A percentile compares a stretch with the other conserved stretches of the same genome.
These are phyloP conservation scores for Ranitomeya variabilis DNA, from an alignment of 2,113 vertebrate genomes.

Conservation along the genomic window DNA sequence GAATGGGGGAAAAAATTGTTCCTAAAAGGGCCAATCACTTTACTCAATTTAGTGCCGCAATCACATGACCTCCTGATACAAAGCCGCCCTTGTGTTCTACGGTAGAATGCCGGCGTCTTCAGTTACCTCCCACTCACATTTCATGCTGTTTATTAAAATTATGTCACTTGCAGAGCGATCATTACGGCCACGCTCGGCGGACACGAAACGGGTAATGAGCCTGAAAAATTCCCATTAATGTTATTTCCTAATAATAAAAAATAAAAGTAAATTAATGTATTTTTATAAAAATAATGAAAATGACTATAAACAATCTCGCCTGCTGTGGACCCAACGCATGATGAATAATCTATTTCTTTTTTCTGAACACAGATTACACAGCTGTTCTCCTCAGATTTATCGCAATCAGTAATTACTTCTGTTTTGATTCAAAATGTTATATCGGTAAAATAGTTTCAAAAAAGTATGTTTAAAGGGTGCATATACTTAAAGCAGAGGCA, in stretches of 20 bases:
- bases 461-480: no score
- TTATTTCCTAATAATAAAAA: constrained; percentile 8
- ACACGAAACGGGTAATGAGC: constrained; percentile 41
- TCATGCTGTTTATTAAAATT: constrained; percentile 37
- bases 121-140: constrained; percentile 1
- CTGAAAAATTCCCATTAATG: constrained; percentile 39
- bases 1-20: constrained; percentile 1
- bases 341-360: neutral
- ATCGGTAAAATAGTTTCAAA: no score
- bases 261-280: constrained; percentile 18
- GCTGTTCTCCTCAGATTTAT: neutral
- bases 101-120: neutral
- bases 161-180: constrained; percentile 2
- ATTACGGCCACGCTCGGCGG: constrained; percentile 4
- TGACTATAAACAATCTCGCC: constrained; percentile 13
- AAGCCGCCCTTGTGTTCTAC: neutral
- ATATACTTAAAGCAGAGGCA: no score
- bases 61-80: constrained; percentile 8
- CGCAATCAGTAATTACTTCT: neutral
- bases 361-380: neutral
- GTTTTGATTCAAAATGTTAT: neutral
- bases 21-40: constrained; percentile 14
- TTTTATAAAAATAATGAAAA: constrained; percentile 26
- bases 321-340: neutral
- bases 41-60: neutral